A percentile compares a stretch with the other conserved stretches of the same genome.
phyloP scores from a whole-genome alignment of 2,888 invertebrate genomes.

The Chromoteleia sp. region DNA sequence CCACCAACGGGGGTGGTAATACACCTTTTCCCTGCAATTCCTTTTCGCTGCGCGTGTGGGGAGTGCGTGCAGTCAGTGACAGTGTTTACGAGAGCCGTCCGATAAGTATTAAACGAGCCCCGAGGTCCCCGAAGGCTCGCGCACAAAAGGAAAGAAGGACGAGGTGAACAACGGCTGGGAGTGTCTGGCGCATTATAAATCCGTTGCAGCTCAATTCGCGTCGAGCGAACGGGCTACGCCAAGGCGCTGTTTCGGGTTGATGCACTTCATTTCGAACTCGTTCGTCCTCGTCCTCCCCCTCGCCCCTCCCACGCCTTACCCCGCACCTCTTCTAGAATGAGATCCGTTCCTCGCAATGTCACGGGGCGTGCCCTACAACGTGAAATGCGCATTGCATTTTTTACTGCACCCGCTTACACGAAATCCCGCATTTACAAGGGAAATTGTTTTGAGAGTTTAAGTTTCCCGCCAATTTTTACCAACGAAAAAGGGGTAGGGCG shows the following conservation, averaged over 20 bases:
- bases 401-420: constrained; percentile 14
- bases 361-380: constrained; percentile 53
- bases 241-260: constrained; percentile 66
- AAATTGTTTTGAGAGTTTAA: neutral
- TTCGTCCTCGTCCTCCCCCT: constrained; percentile 34
- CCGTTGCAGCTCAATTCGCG: constrained; percentile 69
- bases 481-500: neutral
- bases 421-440: constrained; percentile 11
- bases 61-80: constrained; percentile 25
- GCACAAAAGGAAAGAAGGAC: constrained; percentile 61
- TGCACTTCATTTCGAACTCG: constrained; percentile 63
- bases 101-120: constrained; percentile 69
- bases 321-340: constrained; percentile 41
- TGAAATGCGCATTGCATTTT: constrained; percentile 31
- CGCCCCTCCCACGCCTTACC: neutral
- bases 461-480: neutral
- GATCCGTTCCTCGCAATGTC: constrained; percentile 59
- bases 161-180: constrained; percentile 67
- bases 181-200: constrained; percentile 66
- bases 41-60: constrained; percentile 10
- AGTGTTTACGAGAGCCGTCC: constrained; percentile 48
- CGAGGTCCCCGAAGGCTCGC: constrained; percentile 34
- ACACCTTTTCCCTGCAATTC: neutral
- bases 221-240: constrained; percentile 49
- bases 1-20: too few species aligned